Evolutionary conservation across 2,113 vertebrate genomes (phyloP).

Genomic region (Silurus meridionalis): DNA sequence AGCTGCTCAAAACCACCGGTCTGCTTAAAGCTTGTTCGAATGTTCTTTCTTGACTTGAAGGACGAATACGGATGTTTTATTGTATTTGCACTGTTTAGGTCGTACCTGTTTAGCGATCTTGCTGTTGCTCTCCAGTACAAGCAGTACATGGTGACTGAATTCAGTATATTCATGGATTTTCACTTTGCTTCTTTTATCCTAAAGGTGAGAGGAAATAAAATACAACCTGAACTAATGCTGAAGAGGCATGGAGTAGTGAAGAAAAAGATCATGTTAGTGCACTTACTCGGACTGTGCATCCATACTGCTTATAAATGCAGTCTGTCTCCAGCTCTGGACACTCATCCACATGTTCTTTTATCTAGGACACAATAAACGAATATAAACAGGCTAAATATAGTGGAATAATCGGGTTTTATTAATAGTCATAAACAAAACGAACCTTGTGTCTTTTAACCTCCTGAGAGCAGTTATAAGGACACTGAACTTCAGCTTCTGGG

Average conservation of each 20-base stretch:
- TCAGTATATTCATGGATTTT: constrained; percentile 74
- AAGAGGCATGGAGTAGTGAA: background rate
- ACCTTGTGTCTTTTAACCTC: constrained; percentile 78
- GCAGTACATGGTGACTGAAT: constrained; percentile 79
- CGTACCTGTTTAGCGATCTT: constrained; percentile 78
- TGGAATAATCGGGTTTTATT: background rate
- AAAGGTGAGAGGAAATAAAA: constrained; percentile 5
- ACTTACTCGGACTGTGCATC: constrained; percentile 79
- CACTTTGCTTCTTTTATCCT: constrained; percentile 79
- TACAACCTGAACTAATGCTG: too few relatives aligned
- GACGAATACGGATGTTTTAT: too few relatives aligned
- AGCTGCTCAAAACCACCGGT: too few relatives aligned
- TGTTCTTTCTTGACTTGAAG: too few relatives aligned
- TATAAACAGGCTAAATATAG: background rate
- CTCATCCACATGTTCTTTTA: constrained; percentile 70
- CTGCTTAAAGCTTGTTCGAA: too few relatives aligned
- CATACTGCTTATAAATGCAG: constrained; percentile 80
- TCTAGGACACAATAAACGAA: constrained; percentile 59
- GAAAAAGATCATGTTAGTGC: too few relatives aligned
- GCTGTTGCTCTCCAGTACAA: constrained; percentile 80
- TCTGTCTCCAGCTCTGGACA: constrained; percentile 80
- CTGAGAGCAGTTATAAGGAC: constrained; percentile 78
- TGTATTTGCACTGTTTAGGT: background rate
- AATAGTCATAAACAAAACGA: constrained; percentile 21
- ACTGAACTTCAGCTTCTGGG: constrained; percentile 77